A percentile compares a stretch with the other conserved stretches of the same genome.
Conservation (phyloP, 2,797 vertebrate species). For the Hylomyscus alleni region DNA sequence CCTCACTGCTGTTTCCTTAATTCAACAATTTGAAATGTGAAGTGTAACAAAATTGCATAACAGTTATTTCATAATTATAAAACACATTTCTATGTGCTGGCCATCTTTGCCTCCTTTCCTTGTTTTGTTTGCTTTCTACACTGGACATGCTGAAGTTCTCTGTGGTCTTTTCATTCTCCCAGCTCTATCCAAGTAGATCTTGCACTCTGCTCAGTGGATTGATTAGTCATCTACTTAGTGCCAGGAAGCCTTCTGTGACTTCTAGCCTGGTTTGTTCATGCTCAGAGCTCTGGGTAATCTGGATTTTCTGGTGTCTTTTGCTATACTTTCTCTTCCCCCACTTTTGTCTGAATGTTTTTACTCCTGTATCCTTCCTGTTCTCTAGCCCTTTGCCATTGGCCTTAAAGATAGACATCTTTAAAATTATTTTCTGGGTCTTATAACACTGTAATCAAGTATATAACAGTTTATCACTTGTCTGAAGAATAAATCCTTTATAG, state of each 20-base stretch:
- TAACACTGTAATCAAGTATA: neutral
- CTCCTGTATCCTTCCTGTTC: neutral
- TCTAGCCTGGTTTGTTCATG: conserved; percentile 8
- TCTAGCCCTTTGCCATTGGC: neutral
- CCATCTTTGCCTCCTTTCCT: neutral
- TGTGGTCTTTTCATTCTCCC: neutral
- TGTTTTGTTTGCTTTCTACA: neutral
- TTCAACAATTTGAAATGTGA: conserved; percentile 59
- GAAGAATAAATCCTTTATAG: neutral
- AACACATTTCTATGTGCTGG: neutral
- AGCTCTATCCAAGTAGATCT: neutral
- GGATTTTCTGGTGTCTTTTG: conserved; percentile 56
- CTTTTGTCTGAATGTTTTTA: conserved; percentile 33
- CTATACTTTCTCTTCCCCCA: conserved; percentile 1
- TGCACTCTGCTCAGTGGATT: neutral
- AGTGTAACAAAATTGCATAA: neutral
- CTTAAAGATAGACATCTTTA: conserved; percentile 7
- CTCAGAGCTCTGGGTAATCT: neutral
- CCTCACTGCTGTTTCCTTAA: conserved; percentile 33
- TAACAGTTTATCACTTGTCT: conserved; percentile 43
- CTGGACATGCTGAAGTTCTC: neutral
- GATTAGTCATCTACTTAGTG: neutral
- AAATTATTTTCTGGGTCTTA: neutral
- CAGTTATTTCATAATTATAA: conserved; percentile 22
- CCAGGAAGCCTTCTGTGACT: neutral